Percentiles rank a stretch among this genome's conserved stretches.
These are phyloP conservation scores for Araneus ventricosus DNA, from an alignment of 1,140 invertebrate species.

Conservation along the genomic window DNA sequence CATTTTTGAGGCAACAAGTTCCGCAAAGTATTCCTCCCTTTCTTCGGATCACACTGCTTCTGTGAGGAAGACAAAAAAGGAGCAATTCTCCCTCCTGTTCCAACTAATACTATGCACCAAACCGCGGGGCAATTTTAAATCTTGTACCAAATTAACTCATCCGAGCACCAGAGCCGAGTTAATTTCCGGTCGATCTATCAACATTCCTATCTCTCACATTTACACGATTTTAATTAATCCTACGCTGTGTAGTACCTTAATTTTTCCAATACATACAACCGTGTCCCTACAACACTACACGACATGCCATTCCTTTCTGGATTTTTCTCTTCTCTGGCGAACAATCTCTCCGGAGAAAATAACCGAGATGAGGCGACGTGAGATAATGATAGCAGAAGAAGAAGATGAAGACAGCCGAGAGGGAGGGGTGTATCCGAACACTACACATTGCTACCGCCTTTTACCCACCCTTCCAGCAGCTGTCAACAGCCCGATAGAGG, in stretches of 20 bases:
- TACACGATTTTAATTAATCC: conserved; percentile 75
- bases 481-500: conserved; percentile 70
- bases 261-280: conserved; percentile 73
- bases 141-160: conserved; percentile 52
- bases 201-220: conserved; percentile 74
- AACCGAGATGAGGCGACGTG: conserved; percentile 34
- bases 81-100: not conserved
- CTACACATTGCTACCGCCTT: not conserved
- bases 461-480: conserved; percentile 21
- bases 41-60: not conserved
- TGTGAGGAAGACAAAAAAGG: not conserved
- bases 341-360: conserved; percentile 59
- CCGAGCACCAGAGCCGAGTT: not conserved
- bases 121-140: conserved; percentile 18
- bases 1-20: not conserved
- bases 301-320: conserved; percentile 63
- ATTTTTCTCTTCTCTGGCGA: conserved; percentile 41
- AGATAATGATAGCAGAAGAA: conserved; percentile 54
- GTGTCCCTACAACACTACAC: conserved; percentile 69
- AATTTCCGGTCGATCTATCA: conserved; percentile 56
- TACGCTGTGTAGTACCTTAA: conserved; percentile 71
- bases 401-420: conserved; percentile 17
- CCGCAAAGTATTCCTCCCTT: not conserved
- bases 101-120: not conserved
- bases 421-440: not conserved